Percentiles rank a stretch among this genome's conserved stretches.
Conservation (phyloP, 1,140 invertebrate species). For the Amphibalanus amphitrite region DNA sequence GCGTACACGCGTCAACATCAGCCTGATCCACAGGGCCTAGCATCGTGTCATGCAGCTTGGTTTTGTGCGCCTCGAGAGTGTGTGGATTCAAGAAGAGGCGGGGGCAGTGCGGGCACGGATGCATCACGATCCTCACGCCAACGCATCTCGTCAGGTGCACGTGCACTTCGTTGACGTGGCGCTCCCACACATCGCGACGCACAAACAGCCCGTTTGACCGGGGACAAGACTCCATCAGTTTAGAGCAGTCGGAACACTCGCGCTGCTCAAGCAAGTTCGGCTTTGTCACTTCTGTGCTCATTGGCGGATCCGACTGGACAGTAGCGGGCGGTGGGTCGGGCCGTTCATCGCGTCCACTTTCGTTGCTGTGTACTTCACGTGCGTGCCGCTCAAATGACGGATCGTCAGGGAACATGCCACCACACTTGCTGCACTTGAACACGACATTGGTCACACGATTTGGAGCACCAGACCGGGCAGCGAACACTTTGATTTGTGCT, state of each 20-base stretch:
- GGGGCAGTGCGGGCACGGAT: not conserved
- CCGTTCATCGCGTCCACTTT: too few species aligned
- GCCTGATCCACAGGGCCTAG: not conserved
- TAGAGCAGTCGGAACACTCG: not conserved
- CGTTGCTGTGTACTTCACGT: not conserved
- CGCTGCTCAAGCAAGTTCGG: not conserved
- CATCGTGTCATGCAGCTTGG: not conserved
- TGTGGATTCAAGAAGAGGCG: not conserved
- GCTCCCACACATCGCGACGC: not conserved
- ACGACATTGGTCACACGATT: not conserved
- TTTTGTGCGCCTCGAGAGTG: not conserved
- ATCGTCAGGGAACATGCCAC: not conserved
- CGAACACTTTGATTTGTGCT: not conserved
- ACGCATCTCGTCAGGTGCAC: not conserved
- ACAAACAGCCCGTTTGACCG: not conserved
- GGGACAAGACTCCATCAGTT: not conserved
- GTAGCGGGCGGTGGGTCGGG: too few species aligned
- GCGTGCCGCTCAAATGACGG: not conserved
- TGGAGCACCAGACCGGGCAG: too few species aligned
- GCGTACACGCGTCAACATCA: not conserved
- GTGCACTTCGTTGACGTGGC: not conserved
- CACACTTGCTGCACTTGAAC: not conserved
- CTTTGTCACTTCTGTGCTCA: not conserved
- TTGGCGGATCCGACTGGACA: not conserved
- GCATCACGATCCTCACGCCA: not conserved